Evolutionary conservation across 2,797 vertebrate species (phyloP), one percentile per base, ranked within the genome.

Genomic region (Periophthalmus magnuspinnatus): DNA sequence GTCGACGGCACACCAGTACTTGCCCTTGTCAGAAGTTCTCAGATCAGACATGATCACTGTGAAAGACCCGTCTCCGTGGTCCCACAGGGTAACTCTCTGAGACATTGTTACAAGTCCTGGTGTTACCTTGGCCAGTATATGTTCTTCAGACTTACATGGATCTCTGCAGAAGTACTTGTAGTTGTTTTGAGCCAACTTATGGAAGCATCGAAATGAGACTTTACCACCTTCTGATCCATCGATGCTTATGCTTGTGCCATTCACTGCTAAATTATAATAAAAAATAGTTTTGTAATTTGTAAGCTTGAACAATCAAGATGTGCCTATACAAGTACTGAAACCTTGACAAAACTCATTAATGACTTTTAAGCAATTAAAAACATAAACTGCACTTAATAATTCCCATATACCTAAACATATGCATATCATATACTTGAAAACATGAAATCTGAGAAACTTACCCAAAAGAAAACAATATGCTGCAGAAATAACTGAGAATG

Each of bases 131-230:
- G 64, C 61, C 60, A 89, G 58, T 6, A 6, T 28, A 21, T 88
- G 68, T 21, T 34, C 0, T 0, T 0, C 0, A 5, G 1, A 0
- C 5, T 1, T 19, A 41, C 88, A 92, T 1, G 33, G 52, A 48
- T 82, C 13, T 47, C n/a, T 78, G 71, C 90, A 92, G 57, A 92
- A 28, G 72, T 90, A 90, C 69, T 89, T 91, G 0, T 1, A 0
- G 22, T 78, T 41, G 0, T 2, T 34, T 5, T 0, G 0, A 0
- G 85, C 88, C 0, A 6, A 0, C 5, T 0, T 50, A 67, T 90
- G 81, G 45, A 74, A 65, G 72, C 86, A 90, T 8, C 0, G 17
- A 67, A 90, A 81, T 0, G 54, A 70, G 10, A 89, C 69, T 0
- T 58, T 0, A 62, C 58, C 69, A 1, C 81, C 60, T 24, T 81